Evolutionary conservation across 2,113 vertebrate genomes (phyloP).

Genomic region (Neoarius graeffei): DNA sequence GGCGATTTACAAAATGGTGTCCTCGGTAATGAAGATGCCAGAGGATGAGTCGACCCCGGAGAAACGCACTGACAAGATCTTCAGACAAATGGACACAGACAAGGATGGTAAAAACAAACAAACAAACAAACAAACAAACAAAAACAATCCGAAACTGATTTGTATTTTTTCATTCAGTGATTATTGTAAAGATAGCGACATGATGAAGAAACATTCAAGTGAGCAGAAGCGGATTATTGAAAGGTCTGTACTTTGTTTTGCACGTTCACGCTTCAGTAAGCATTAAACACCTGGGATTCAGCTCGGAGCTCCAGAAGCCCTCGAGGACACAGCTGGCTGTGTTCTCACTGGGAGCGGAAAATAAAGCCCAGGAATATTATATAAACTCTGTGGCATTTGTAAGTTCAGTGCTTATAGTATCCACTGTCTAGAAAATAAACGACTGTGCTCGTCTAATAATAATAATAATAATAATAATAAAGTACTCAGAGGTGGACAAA

Average conservation of each 20-base stretch:
- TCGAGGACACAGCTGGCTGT: constrained; percentile 29
- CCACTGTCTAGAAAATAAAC: too few species aligned
- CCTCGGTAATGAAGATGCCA: constrained; percentile 98
- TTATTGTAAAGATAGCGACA: background rate
- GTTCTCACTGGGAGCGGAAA: background rate
- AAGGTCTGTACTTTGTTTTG: constrained; percentile 1
- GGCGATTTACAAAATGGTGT: constrained; percentile 88
- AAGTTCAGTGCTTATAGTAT: background rate
- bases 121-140: constrained; percentile 56
- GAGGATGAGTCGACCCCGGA: constrained; percentile 97
- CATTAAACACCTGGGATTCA: constrained; percentile 21
- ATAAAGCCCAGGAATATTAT: constrained; percentile 21
- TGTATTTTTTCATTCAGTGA: background rate
- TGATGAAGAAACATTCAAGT: background rate
- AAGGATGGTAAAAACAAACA: constrained; percentile 84
- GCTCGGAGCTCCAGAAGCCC: background rate
- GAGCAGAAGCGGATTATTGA: background rate
- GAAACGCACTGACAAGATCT: constrained; percentile 98
- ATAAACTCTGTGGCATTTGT: constrained; percentile 3
- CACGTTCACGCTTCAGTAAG: constrained; percentile 13
- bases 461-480: too few species aligned
- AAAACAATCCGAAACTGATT: background rate
- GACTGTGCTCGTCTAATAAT: too few species aligned
- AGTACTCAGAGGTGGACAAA: too few species aligned
- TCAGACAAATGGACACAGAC: constrained; percentile 97